These are phyloP conservation scores for Mallateleia sp. DNA, from an alignment of 2,888 invertebrate genomes.

Conservation along the genomic window DNA sequence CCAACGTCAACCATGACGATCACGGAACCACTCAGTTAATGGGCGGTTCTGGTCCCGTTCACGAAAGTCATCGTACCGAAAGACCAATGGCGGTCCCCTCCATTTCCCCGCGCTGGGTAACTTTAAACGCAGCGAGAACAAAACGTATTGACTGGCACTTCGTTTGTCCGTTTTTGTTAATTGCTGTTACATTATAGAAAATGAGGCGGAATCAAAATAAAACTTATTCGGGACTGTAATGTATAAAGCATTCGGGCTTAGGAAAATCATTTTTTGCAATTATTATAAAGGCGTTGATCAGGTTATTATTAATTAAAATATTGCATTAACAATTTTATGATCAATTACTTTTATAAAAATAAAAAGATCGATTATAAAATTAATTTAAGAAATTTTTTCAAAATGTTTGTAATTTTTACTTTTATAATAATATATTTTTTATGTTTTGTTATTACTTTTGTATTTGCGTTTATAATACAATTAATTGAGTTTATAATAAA, in stretches of 20 bases:
- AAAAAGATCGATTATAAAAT: no score
- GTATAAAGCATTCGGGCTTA: not conserved
- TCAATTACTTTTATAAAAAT: no score
- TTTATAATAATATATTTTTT: no score
- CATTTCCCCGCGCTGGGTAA: constrained; percentile 85
- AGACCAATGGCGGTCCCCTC: constrained; percentile 86
- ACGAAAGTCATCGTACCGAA: constrained; percentile 87
- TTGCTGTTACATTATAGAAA: constrained; percentile 75
- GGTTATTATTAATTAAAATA: no score
- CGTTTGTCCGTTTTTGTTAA: constrained; percentile 77
- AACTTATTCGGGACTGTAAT: constrained; percentile 6
- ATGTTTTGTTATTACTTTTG: no score
- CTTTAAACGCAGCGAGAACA: constrained; percentile 81
- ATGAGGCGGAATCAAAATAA: constrained; percentile 32
- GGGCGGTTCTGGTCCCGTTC: constrained; percentile 83
- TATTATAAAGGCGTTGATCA: no score
- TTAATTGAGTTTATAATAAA: no score
- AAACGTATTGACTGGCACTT: constrained; percentile 78
- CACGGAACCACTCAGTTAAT: constrained; percentile 87
- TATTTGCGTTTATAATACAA: no score
- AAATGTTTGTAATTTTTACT: no score
- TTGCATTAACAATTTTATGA: no score
- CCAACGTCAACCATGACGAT: constrained; percentile 82
- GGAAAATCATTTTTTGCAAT: constrained; percentile 28
- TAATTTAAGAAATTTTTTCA: no score